These are phyloP conservation scores for Rutpela maculata DNA, from an alignment of 2,888 invertebrate genomes.

Conservation along the genomic window DNA sequence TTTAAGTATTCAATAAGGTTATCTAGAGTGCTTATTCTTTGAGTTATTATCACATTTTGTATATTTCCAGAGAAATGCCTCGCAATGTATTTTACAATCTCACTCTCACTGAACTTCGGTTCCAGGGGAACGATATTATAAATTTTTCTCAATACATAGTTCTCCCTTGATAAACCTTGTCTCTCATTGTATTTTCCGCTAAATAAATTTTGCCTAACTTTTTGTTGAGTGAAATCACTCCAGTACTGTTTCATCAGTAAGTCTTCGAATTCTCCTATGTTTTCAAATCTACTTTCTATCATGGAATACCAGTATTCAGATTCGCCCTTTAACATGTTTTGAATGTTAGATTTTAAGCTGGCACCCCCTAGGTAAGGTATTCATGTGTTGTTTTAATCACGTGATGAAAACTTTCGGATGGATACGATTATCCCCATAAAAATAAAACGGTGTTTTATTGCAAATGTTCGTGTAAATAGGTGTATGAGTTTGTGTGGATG, in stretches of 20 bases:
- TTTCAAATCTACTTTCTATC: neutral
- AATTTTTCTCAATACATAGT: too few species aligned
- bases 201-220: neutral
- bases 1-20: neutral
- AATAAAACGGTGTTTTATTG: too few species aligned
- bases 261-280: neutral
- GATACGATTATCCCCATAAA: too few species aligned
- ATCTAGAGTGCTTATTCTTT: neutral
- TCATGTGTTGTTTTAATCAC: too few species aligned
- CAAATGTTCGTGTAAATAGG: too few species aligned
- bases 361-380: too few species aligned
- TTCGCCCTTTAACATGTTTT: neutral
- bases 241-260: neutral
- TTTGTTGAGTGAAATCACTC: neutral
- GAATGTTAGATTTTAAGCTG: neutral
- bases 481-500: too few species aligned
- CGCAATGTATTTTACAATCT: neutral
- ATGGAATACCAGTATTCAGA: neutral
- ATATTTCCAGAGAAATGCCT: neutral
- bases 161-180: too few species aligned
- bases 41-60: neutral
- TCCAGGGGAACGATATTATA: neutral
- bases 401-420: too few species aligned
- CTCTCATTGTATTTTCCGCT: neutral
- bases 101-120: neutral